phyloP scores from a whole-genome alignment of 2,888 invertebrate genomes.

The Sesia apiformis region DNA sequence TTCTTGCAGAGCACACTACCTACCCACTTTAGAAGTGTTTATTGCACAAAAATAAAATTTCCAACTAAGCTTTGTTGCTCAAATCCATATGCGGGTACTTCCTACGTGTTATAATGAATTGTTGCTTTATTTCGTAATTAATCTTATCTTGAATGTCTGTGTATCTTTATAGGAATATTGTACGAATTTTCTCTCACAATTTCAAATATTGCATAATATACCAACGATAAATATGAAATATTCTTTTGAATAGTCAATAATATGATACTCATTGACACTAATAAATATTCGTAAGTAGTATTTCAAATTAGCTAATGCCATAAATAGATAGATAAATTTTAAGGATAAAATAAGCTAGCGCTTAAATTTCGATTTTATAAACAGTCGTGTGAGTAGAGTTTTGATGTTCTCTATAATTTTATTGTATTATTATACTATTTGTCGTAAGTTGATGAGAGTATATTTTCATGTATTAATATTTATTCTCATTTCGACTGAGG shows the following conservation, averaged over 20 bases:
- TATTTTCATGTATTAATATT: constrained; percentile 19
- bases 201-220: neutral
- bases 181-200: neutral
- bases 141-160: too few species aligned
- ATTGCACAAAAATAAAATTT: neutral
- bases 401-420: constrained; percentile 23
- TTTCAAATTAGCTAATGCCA: constrained; percentile 20
- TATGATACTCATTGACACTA: neutral
- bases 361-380: constrained; percentile 31
- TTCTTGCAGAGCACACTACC: neutral
- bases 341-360: constrained; percentile 26
- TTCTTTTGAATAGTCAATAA: neutral
- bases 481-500: constrained; percentile 44
- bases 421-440: constrained; percentile 16
- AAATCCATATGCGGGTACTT: neutral
- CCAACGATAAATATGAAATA: neutral
- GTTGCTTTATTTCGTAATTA: too few species aligned
- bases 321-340: constrained; percentile 3
- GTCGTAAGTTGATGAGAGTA: constrained; percentile 28
- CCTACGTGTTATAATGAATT: neutral
- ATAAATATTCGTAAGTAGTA: neutral
- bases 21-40: neutral
- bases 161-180: neutral
- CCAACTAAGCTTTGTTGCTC: neutral
- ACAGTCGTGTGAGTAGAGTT: constrained; percentile 4